Base-by-base conservation (phyloP, 2,113 vertebrate genomes). In the Trogon surrucura region DNA sequence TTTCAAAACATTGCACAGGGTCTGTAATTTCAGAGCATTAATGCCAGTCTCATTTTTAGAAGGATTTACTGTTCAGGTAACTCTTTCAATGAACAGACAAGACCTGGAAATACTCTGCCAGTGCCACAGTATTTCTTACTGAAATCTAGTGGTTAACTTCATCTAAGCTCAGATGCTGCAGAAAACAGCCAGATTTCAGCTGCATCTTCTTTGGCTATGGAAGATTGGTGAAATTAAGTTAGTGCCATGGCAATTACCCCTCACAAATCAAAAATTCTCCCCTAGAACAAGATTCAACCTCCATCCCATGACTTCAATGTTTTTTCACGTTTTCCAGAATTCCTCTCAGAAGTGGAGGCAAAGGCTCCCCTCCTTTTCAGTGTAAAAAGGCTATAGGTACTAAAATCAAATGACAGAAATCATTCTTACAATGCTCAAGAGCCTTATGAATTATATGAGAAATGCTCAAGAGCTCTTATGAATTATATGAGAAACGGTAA, bases 81-180 rank as follows among this genome's bases (percentile, higher is more conserved):
- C 93, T 91, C 41, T 44, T 96, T 22, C 2, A 3, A 27, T 96
- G 97, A 47, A 80, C 83, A 9, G 95, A 95, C 2, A 95, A 88
- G 19, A 97, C 38, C 38, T 84, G 57, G 65, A 97, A 97, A 58
- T 93, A 91, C 5, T 94, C 89, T 41, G 72, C 16, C 85, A 95
- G 38, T 6, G 74, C 91, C 13, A 8, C 96, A 57, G 95, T 56
- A 9, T 96, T 97, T 47, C 95, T 89, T 70, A 96, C 54, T 5
- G 97, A 97, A 47, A 96, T 15, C 18, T 96, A 64, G 66, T 81
- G 84, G 20, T 88, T 80, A 1, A 57, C 51, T 60, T 93, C 97
- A 91, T 94, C 96, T 69, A 97, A 92, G 32, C 25, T 73, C 19
- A 97, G 91, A 64, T 70, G 93, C 89, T 97, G 97, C 78, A 97